Conservation (phyloP, 1,140 invertebrate genomes). For the Zaprionus africanus region DNA sequence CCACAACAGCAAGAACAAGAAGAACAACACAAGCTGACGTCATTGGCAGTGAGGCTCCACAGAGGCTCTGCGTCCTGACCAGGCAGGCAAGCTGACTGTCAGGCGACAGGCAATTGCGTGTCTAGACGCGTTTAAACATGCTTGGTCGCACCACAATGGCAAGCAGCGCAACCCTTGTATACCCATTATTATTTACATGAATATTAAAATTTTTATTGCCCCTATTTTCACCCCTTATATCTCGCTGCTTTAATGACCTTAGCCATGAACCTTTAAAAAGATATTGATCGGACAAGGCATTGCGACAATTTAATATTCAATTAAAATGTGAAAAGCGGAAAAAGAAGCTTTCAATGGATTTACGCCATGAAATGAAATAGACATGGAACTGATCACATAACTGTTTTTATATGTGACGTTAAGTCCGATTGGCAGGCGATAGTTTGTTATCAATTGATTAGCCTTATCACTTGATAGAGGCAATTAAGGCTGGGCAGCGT, state of each 20-base stretch:
- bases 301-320: background rate
- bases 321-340: background rate
- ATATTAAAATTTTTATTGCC: slow-evolving; percentile 69
- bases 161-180: slow-evolving; percentile 44
- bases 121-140: slow-evolving; percentile 41
- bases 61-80: slow-evolving; percentile 7
- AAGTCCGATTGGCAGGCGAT: background rate
- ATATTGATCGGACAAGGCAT: slow-evolving; percentile 15
- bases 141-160: slow-evolving; percentile 30
- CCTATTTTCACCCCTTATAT: slow-evolving; percentile 28
- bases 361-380: background rate
- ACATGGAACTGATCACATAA: background rate
- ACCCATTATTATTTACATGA: slow-evolving; percentile 64
- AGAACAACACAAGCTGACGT: slow-evolving; percentile 5
- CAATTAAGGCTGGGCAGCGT: background rate
- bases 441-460: background rate
- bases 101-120: slow-evolving; percentile 56
- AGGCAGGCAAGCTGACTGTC: background rate
- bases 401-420: background rate
- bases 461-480: background rate
- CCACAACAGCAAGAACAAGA: background rate
- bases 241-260: slow-evolving; percentile 40
- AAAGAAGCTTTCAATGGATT: background rate
- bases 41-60: background rate
- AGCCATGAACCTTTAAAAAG: slow-evolving; percentile 38